A percentile compares a stretch with the other conserved stretches of the same genome.
These are phyloP conservation scores for Euglossa dilemma DNA, from an alignment of 1,140 invertebrate genomes.

Conservation along the genomic window DNA sequence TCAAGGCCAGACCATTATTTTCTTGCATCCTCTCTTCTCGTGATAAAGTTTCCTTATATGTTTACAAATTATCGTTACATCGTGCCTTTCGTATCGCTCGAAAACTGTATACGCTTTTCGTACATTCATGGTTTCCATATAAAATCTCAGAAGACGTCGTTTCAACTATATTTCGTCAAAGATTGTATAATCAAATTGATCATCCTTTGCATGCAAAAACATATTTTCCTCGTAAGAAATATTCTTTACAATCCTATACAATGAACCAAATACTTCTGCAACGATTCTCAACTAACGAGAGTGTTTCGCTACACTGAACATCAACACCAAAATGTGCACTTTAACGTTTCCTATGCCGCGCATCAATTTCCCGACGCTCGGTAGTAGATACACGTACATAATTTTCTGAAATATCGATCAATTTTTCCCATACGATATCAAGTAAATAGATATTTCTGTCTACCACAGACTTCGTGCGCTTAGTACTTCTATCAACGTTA, in stretches of 20 bases:
- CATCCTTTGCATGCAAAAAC: neutral
- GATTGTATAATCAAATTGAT: neutral
- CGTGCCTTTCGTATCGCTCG: neutral
- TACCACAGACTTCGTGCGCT: slow-evolving; percentile 33
- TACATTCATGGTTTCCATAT: neutral
- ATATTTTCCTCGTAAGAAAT: neutral
- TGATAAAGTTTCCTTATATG: neutral
- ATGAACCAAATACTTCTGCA: slow-evolving; percentile 3
- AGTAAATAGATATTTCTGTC: slow-evolving; percentile 41
- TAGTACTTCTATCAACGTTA: slow-evolving; percentile 60
- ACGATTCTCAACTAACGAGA: slow-evolving; percentile 16
- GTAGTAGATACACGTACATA: slow-evolving; percentile 41
- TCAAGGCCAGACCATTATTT: slow-evolving; percentile 37
- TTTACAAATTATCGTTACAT: neutral
- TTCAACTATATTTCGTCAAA: slow-evolving; percentile 22
- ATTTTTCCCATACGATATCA: slow-evolving; percentile 19
- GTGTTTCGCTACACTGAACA: slow-evolving; percentile 41
- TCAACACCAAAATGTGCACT: slow-evolving; percentile 35
- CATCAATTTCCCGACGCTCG: slow-evolving; percentile 25
- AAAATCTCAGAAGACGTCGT: slow-evolving; percentile 22
- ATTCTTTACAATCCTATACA: neutral
- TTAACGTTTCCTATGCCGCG: slow-evolving; percentile 20
- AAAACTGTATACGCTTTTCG: neutral
- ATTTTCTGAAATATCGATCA: slow-evolving; percentile 3
- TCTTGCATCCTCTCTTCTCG: neutral